Evolutionary conservation across 2,888 invertebrate genomes (phyloP).

Genomic region (Pachliopta kotzebuea): DNA sequence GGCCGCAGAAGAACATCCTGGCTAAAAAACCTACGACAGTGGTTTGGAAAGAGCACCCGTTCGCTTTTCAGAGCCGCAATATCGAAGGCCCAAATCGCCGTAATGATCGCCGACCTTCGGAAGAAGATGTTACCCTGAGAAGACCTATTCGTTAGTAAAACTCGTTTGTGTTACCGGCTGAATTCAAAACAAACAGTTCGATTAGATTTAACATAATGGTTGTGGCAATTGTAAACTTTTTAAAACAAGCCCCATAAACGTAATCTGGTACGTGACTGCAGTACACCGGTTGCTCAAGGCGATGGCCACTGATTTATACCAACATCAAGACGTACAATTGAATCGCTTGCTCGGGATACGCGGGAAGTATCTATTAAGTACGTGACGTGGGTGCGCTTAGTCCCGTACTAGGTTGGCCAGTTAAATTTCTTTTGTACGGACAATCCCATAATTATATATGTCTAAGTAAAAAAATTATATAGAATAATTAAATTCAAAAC

Average conservation of each 20-base stretch:
- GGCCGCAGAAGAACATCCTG: no score
- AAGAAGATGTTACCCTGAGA: no score
- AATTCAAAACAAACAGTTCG: constrained; percentile 6
- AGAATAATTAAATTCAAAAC: no score
- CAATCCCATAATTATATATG: constrained; percentile 7
- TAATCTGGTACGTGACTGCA: constrained; percentile 29
- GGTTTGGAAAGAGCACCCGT: no score
- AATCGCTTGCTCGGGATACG: constrained; percentile 40
- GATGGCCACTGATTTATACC: constrained; percentile 42
- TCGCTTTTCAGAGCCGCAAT: no score
- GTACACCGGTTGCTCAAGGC: constrained; percentile 13
- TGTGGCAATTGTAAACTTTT: constrained; percentile 37
- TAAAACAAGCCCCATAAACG: constrained; percentile 37
- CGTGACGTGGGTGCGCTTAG: constrained; percentile 37
- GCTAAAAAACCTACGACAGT: no score
- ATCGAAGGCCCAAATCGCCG: no score
- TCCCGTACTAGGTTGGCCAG: constrained; percentile 12
- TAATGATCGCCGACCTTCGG: no score
- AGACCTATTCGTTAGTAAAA: no score
- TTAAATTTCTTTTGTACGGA: constrained; percentile 8
- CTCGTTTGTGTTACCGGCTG: neutral
- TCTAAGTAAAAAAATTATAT: no score
- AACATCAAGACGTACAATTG: constrained; percentile 44
- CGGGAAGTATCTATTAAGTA: constrained; percentile 46
- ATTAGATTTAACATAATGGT: constrained; percentile 9